Conservation (phyloP, 2,797 vertebrate species). For the Coilia nasus region DNA sequence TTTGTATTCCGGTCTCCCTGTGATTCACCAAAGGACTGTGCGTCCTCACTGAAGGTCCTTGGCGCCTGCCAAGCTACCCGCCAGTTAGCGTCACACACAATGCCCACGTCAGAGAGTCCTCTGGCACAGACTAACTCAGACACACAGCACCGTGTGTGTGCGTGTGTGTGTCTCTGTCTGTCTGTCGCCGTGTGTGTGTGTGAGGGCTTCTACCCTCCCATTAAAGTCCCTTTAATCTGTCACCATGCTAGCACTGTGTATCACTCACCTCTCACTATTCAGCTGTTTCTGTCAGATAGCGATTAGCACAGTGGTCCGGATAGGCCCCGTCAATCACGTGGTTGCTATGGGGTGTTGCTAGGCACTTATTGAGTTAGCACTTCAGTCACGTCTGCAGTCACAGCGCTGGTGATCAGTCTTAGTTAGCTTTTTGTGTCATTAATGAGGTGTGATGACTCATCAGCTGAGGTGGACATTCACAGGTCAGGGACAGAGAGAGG, state of each 20-base stretch:
- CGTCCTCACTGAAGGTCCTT: constrained; percentile 4
- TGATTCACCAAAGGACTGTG: background rate
- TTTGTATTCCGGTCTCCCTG: background rate
- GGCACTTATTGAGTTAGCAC: background rate
- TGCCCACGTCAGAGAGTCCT: background rate
- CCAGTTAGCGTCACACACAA: background rate
- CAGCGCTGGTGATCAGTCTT: background rate
- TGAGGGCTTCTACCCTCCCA: background rate
- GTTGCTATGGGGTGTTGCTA: background rate
- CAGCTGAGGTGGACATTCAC: background rate
- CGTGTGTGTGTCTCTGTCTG: too few relatives aligned
- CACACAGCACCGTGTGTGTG: background rate
- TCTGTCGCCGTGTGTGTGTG: too few relatives aligned
- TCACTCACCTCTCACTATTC: background rate
- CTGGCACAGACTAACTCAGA: background rate
- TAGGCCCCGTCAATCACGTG: background rate
- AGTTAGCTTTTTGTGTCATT: background rate
- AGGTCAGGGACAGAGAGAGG: background rate
- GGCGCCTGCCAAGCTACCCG: background rate
- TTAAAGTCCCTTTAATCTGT: constrained; percentile 1
- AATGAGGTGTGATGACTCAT: background rate
- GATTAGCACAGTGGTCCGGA: background rate
- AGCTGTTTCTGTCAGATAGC: background rate
- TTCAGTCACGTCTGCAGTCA: background rate
- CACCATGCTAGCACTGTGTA: background rate